A percentile compares a stretch with the other conserved stretches of the same genome.
Conservation (phyloP, 2,113 vertebrate genomes). For the Sinocyclocheilus rhinocerous region DNA sequence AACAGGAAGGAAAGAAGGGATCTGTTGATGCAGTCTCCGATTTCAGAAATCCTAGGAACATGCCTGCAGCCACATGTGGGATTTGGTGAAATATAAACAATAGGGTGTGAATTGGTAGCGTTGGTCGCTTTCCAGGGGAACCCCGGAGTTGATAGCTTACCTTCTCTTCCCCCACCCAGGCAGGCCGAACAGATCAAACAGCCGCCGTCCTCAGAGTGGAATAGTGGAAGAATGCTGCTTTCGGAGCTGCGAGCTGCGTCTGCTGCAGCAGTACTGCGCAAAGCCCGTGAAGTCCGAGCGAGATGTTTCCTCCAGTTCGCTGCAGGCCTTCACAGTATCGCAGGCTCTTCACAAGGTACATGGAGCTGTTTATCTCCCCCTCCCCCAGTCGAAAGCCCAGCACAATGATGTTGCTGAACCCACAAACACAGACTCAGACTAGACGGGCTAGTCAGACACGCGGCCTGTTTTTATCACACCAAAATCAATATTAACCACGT, state of each 20-base stretch:
- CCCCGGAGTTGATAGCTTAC: slow-evolving; percentile 41
- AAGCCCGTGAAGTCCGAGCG: slow-evolving; percentile 95
- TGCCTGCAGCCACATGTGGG: slow-evolving; percentile 28
- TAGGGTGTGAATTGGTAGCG: slow-evolving; percentile 31
- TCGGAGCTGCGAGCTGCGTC: slow-evolving; percentile 92
- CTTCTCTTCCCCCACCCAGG: slow-evolving; percentile 71
- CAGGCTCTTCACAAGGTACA: slow-evolving; percentile 84
- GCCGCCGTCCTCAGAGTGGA: slow-evolving; percentile 84
- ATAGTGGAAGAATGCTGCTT: slow-evolving; percentile 99
- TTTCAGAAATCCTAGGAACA: slow-evolving; percentile 30
- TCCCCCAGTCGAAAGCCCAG: slow-evolving; percentile 10
- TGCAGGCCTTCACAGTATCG: slow-evolving; percentile 79
- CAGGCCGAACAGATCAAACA: slow-evolving; percentile 84
- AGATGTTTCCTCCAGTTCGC: slow-evolving; percentile 86
- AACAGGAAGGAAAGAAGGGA: background rate
- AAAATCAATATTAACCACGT: slow-evolving; percentile 65
- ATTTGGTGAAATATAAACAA: slow-evolving; percentile 41
- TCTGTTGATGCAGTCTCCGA: slow-evolving; percentile 11
- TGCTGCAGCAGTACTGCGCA: slow-evolving; percentile 97
- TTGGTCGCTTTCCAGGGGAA: slow-evolving; percentile 33
- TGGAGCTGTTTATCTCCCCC: slow-evolving; percentile 35
- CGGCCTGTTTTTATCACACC: slow-evolving; percentile 58
- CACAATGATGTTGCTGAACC: slow-evolving; percentile 53
- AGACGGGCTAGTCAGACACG: slow-evolving; percentile 36
- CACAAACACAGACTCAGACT: slow-evolving; percentile 20